phyloP scores from a whole-genome alignment of 2,888 invertebrate genomes.

The Cylloceria caligata region DNA sequence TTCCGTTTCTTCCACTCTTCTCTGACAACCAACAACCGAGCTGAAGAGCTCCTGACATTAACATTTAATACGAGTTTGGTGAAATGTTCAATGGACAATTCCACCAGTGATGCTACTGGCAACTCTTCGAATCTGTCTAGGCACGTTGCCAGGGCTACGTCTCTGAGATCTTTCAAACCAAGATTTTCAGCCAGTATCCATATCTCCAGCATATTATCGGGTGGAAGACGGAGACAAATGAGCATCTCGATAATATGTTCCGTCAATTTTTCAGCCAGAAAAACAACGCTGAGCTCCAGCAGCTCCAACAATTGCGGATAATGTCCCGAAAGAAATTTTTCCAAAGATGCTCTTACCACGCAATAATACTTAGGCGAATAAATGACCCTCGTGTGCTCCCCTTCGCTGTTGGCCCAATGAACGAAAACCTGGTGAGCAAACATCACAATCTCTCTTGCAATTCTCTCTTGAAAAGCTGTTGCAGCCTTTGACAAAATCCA shows the following conservation, averaged over 20 bases:
- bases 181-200: conserved; percentile 76
- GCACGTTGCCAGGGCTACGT: conserved; percentile 73
- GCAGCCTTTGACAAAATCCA: not conserved
- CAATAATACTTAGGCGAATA: conserved; percentile 48
- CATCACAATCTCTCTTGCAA: too few relatives aligned
- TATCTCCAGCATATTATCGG: conserved; percentile 73
- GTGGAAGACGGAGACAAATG: conserved; percentile 71
- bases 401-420: conserved; percentile 75
- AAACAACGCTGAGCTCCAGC: conserved; percentile 76
- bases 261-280: conserved; percentile 74
- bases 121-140: conserved; percentile 76
- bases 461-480: not conserved
- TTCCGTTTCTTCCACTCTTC: conserved; percentile 67
- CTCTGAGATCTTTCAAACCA: conserved; percentile 70
- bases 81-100: conserved; percentile 69
- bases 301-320: conserved; percentile 73
- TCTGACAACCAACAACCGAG: conserved; percentile 58
- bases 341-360: conserved; percentile 69
- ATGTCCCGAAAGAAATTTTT: conserved; percentile 69
- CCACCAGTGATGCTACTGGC: conserved; percentile 64
- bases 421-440: conserved; percentile 74
- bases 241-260: conserved; percentile 74
- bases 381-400: conserved; percentile 59
- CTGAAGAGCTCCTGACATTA: conserved; percentile 68
- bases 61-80: conserved; percentile 73